A percentile compares a stretch with the other conserved stretches of the same genome.
These are phyloP conservation scores for Zaprionus lachaisei DNA, from an alignment of 1,140 invertebrate species.

Conservation along the genomic window DNA sequence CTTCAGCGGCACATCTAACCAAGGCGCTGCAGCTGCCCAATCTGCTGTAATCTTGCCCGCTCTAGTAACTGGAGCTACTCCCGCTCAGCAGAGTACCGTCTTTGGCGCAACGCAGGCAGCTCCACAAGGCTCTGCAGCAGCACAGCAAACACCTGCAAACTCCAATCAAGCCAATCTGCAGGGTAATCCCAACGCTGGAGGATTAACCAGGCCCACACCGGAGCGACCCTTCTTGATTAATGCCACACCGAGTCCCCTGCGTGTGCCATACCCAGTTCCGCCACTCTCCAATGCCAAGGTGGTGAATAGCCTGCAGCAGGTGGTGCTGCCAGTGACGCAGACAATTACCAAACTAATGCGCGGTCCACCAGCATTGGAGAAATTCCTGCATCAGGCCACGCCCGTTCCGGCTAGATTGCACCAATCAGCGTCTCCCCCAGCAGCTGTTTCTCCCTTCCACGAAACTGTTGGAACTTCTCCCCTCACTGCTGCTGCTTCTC, in stretches of 20 bases:
- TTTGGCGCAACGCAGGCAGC: background rate
- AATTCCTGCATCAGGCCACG: background rate
- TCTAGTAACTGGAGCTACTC: background rate
- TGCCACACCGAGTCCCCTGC: background rate
- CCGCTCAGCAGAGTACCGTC: background rate
- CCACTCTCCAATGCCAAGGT: background rate
- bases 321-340: conserved; percentile 8
- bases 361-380: background rate
- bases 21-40: too few species aligned
- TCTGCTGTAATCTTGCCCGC: too few species aligned
- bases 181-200: background rate
- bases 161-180: background rate
- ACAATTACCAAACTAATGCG: background rate
- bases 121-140: background rate
- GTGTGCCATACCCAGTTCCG: background rate
- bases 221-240: background rate
- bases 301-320: conserved; percentile 1
- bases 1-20: too few species aligned
- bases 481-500: background rate
- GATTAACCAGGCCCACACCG: background rate
- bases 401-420: background rate
- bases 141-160: background rate
- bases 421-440: background rate
- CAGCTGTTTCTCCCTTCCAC: background rate
- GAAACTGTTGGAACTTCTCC: background rate